These are phyloP conservation scores for Trichonephila clavata DNA, from an alignment of 1,140 invertebrate species.

Conservation along the genomic window DNA sequence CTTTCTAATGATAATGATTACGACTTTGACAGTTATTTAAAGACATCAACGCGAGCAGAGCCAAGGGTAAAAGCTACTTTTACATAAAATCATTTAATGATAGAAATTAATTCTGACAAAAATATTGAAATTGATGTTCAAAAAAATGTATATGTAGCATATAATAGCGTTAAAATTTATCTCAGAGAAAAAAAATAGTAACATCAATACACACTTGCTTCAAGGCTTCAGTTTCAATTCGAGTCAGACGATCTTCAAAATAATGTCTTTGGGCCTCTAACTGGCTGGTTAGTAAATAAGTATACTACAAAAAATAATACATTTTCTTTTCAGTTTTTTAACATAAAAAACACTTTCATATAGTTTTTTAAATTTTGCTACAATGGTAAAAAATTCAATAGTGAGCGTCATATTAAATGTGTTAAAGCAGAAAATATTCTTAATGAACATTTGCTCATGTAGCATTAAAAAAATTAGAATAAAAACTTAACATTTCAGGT, in stretches of 20 bases:
- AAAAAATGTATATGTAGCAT: background rate
- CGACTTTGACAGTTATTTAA: too few relatives aligned
- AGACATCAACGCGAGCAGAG: too few relatives aligned
- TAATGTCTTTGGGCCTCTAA: conserved; percentile 95
- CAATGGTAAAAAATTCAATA: too few relatives aligned
- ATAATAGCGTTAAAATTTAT: background rate
- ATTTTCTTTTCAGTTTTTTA: background rate
- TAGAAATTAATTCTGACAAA: background rate
- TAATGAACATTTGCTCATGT: too few relatives aligned
- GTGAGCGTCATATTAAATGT: too few relatives aligned
- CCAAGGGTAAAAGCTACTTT: too few relatives aligned
- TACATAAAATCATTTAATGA: conserved; percentile 18
- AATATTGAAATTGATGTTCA: background rate
- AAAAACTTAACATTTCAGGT: background rate
- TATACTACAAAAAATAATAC: conserved; percentile 86
- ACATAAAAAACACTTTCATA: background rate
- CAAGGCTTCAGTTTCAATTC: conserved; percentile 83
- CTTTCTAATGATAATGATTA: too few relatives aligned
- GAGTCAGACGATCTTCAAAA: conserved; percentile 91
- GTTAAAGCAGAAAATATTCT: too few relatives aligned
- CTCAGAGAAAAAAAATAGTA: background rate
- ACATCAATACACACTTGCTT: conserved; percentile 73
- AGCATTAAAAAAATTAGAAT: background rate
- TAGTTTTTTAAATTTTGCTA: too few relatives aligned
- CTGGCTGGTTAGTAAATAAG: conserved; percentile 97